phyloP scores from a whole-genome alignment of 2,113 vertebrate species.

The Nematolebias whitei region DNA sequence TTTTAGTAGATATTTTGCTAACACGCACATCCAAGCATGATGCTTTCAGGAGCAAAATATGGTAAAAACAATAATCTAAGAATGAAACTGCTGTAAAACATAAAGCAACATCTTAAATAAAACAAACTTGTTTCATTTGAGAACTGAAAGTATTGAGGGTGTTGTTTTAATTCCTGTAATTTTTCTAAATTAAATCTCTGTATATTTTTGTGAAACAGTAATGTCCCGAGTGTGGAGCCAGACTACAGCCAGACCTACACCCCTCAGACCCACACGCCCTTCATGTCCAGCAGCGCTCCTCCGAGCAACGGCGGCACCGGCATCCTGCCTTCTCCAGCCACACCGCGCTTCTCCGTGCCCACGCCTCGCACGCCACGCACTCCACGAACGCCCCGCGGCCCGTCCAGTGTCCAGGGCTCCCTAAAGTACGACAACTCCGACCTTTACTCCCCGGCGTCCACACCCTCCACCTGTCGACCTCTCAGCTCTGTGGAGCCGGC shows the following conservation, averaged over 20 bases:
- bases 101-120: too few species aligned
- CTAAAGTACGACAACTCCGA: conserved; percentile 98
- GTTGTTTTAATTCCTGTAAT: background rate
- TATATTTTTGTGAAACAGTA: conserved; percentile 56
- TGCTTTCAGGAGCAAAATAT: too few species aligned
- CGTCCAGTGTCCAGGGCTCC: conserved; percentile 94
- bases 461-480: conserved; percentile 94
- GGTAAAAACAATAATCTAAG: too few species aligned
- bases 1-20: too few species aligned
- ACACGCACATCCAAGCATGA: too few species aligned
- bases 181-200: background rate
- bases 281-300: conserved; percentile 92
- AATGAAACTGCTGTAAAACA: too few species aligned
- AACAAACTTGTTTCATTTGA: background rate
- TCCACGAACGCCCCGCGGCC: conserved; percentile 93
- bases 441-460: conserved; percentile 95
- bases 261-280: conserved; percentile 94
- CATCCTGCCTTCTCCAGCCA: conserved; percentile 96
- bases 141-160: background rate
- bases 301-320: conserved; percentile 94
- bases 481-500: conserved; percentile 97
- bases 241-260: conserved; percentile 95
- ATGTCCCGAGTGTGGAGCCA: conserved; percentile 89
- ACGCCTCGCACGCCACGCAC: conserved; percentile 95
- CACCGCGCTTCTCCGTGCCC: conserved; percentile 92